Conservation (phyloP, 1,140 invertebrate species). For the Bombus sibiricus region DNA sequence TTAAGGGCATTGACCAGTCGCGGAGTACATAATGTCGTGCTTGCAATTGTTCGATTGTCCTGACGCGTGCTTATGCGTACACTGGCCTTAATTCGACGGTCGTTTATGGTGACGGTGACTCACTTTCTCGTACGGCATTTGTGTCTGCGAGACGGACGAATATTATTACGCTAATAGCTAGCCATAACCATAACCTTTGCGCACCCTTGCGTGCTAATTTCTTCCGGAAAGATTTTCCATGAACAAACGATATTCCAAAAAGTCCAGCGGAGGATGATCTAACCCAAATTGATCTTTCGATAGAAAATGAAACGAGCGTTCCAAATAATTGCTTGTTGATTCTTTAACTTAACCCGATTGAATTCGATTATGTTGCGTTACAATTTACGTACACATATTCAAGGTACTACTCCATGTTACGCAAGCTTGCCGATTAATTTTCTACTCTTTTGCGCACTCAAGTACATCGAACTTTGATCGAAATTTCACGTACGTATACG, state of each 20-base stretch:
- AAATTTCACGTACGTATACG: background rate
- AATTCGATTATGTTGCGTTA: background rate
- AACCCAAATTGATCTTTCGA: background rate
- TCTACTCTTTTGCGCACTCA: background rate
- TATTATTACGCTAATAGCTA: constrained; percentile 56
- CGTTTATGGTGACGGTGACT: constrained; percentile 64
- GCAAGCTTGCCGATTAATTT: background rate
- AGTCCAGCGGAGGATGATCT: background rate
- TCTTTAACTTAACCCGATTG: background rate
- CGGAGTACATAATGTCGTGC: constrained; percentile 32
- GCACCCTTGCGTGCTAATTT: constrained; percentile 28
- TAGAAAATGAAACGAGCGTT: background rate
- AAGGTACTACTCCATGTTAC: background rate
- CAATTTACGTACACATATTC: too few species aligned
- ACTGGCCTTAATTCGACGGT: constrained; percentile 63
- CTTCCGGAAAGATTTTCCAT: constrained; percentile 20
- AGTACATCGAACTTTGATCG: background rate
- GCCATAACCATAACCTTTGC: constrained; percentile 34
- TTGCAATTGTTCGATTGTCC: constrained; percentile 68
- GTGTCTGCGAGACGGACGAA: constrained; percentile 33
- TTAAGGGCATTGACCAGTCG: constrained; percentile 64
- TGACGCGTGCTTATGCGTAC: constrained; percentile 45
- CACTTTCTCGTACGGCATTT: constrained; percentile 59
- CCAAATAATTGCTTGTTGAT: background rate
- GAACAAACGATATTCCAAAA: background rate